Base-by-base conservation (phyloP, 2,888 invertebrate species). In the Nomada flava region DNA sequence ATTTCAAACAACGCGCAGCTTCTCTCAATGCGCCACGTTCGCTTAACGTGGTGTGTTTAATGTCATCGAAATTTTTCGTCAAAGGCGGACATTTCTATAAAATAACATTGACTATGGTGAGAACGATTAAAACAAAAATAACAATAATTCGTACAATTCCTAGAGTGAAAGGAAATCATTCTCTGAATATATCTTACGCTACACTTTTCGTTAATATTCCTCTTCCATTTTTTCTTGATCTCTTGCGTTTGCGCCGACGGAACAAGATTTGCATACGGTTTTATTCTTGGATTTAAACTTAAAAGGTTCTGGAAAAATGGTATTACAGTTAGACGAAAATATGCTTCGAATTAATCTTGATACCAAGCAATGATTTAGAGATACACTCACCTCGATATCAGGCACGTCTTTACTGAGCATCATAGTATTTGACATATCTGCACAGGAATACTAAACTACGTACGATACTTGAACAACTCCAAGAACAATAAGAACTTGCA, bases 1-100 rank as follows among this genome's bases (percentile, higher is more conserved):
- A 98, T 93, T 98, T 98, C 26, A 98, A 94, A 90, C 98, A 98
- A 67, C 98, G 95, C 0, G 97, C 96, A 0, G 99, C 98, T 94
- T 99, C 99, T 85, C 95, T 96, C 52, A 99, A 94, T 0, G 99
- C 99, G 0, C 97, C 99, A 20, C 99, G 96, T 94, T 99, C 99
- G 74, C 99, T 98, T 62, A 99, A 93, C 0, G 99, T 99, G 0
- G 99, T 99, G 91, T 98, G 99, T 93, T 99, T 99, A 82, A 99
- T 97, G 91, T 99, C 99, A 85, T 98, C 97, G 93, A 99, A 99
- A 94, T 99, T 98, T 87, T 98, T 98, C 80, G 95, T 95, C 77
- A 97, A 92, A 1, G 96, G 95, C 36, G 95, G 94, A 90, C 97
- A 97, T 69, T 57, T 76, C 87, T 89, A 44, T 0, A 18, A 57